Evolutionary conservation across 1,140 invertebrate genomes (phyloP), one percentile per base, ranked within the genome.

Genomic region (Conus ventricosus): DNA sequence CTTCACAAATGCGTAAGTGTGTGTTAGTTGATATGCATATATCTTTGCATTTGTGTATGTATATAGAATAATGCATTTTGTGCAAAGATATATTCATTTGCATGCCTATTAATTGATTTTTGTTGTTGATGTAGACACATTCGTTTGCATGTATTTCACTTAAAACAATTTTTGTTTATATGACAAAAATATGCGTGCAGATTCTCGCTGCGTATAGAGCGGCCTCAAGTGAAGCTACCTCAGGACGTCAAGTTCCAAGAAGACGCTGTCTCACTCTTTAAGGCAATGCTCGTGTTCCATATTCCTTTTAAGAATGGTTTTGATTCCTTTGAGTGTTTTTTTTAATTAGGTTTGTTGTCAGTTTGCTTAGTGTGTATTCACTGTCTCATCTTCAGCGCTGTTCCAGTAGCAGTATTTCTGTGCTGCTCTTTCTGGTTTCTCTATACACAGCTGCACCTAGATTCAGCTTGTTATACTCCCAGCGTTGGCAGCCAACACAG

Each of bases 191-290:
- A 13, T 39, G 76, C 20, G 80, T 81, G 80, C 80, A 92, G 91
- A 57, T 90, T 92, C 84, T 90, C 86, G 23, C 53, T 93, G 2
- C 85, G 90, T n/a, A 63, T 93, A 27, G 91, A 92, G 67, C 91
- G 91, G 75, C 84, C 86, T 39, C 83, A 90, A 57, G 67, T 80
- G 17, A 91, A 90, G 63, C 88, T 82, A 4, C n/a, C 86, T 55
- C 84, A 81, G 55, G 91, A 92, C n/a, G 4, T 88, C n/a, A 91
- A 90, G 86, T 90, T 90, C 80, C 87, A 87, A 23, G 92, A 93
- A 78, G 91, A 93, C 17, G 53, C 84, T n/a, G 54, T 91, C n/a
- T 81, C 20, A 63, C 25, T 89, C 6, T 71, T 17, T 27, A 90
- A 89, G 84, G 89, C 87, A 63, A 76, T 39, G 25, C 23, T 20